Percentiles rank a stretch among this genome's conserved stretches.
Conservation (phyloP, 2,888 invertebrate species). For the Quadroppia sp. region DNA sequence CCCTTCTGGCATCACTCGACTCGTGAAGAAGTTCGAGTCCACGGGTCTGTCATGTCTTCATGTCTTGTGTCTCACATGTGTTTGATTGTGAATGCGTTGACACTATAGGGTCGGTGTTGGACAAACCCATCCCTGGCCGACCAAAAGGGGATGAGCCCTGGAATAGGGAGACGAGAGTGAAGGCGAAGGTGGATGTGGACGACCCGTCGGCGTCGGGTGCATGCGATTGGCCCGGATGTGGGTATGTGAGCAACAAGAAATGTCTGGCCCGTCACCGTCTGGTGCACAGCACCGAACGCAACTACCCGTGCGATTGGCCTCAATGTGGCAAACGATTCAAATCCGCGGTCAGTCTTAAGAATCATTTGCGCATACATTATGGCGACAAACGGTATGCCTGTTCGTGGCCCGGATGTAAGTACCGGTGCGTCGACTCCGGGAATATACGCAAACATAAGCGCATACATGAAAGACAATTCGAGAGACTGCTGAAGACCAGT, state of each 20-base stretch:
- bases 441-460: constrained; percentile 6
- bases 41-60: background rate
- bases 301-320: background rate
- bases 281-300: background rate
- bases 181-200: no score
- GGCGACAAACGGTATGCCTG: constrained; percentile 5
- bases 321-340: background rate
- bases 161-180: no score
- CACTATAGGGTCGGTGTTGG: background rate
- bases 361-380: background rate
- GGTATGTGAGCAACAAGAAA: background rate
- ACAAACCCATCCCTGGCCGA: constrained; percentile 1
- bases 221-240: constrained; percentile 13
- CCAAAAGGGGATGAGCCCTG: background rate
- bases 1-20: background rate
- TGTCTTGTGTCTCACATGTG: background rate
- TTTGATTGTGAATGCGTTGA: background rate
- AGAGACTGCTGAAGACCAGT: background rate
- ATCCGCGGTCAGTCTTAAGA: background rate
- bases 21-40: background rate
- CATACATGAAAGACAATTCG: constrained; percentile 4
- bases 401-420: constrained; percentile 5
- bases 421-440: constrained; percentile 10
- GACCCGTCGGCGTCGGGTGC: background rate
- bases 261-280: background rate